Base-by-base conservation (phyloP, 2,888 invertebrate species). In the Clanis bilineata region DNA sequence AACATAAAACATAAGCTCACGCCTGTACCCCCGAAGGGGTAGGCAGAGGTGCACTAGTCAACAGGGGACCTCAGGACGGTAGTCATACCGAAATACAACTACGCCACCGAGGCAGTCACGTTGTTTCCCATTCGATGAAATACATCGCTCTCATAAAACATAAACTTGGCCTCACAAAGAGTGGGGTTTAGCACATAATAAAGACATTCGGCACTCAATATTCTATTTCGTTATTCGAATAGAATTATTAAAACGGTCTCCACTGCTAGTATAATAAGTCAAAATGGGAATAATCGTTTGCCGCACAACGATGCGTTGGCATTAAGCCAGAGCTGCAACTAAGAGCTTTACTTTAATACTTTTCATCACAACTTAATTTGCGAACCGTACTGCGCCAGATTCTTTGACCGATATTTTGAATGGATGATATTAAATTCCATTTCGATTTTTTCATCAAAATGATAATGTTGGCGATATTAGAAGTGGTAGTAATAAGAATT, bases 271-370 rank as follows among this genome's bases (percentile, higher is more conserved):
- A 69, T 72, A 71, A 72, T 75, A 74, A 80, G 68, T 77, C 74
- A 74, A 74, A 79, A 77, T 74, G 71, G 77, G 70, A 70, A 77
- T 85, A 79, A 85, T 81, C 80, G 79, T 79, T 77, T 59, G 62
- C 71, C 68, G 51, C 51, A 51, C 28, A 67, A 70, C 62, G 62
- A 54, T 58, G 56, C 55, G 45, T 71, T 86, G 86, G 87, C 84
- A 28, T 60, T 21, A 54, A 59, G 83, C 87, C 86, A 85, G 67
- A 60, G 68, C 77, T 82, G 76, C 78, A 76, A 66, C 72, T 75
- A 73, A 80, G 70, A 71, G 72, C 76, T 78, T 77, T 79, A 79
- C 76, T 79, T 74, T 76, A 76, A 74, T 75, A 73, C 72, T 76
- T 74, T 65, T 74, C 72, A 77, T 76, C 70, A 74, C 71, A 38